Base-by-base conservation (phyloP, 1,140 invertebrate genomes). In the Calycopis cecrops region DNA sequence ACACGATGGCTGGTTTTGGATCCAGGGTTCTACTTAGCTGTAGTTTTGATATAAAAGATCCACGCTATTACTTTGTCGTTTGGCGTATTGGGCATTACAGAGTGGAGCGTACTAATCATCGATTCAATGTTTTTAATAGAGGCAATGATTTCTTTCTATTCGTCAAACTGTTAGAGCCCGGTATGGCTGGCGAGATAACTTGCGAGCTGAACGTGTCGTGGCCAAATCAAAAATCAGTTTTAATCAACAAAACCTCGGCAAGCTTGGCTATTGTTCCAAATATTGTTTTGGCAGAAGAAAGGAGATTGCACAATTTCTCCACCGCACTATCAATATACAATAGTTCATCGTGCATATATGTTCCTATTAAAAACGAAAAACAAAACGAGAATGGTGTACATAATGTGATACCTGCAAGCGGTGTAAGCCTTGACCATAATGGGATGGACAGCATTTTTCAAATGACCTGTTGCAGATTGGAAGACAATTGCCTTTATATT, bases 51-150 rank as follows among this genome's bases (percentile, higher is more conserved):
- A 11, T 65, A 12, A 21, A 54, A 4, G 67, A 69, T 44, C 12
- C 57, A 9, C 49, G 49, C 18, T 67, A 62, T 50, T 67, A 62
- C 33, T 66, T 44, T 35, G 66, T 64, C 0, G 60, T 63, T 11
- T 71, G 69, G 69, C 59, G 63, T n/a, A 48, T 71, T 16, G 69
- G 69, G 2, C 55, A 60, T 53, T 66, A 59, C 50, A 67, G 60
- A 55, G 58, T 73, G 6, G 65, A 72, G 48, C 52, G 67, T 0
- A 65, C 57, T 14, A 69, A 71, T 55, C 59, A 61, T 28, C 56
- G 55, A 28, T 71, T 69, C 55, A 47, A 63, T 34, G 69, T 73
- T 14, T 47, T 63, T 18, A 50, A 37, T 28, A 66, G 50, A 37
- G 65, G 60, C 9, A 58, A 60, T 8, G 62, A 63, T 9, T 70